phyloP scores from a whole-genome alignment of 2,797 vertebrate species.

The Columba guinea region DNA sequence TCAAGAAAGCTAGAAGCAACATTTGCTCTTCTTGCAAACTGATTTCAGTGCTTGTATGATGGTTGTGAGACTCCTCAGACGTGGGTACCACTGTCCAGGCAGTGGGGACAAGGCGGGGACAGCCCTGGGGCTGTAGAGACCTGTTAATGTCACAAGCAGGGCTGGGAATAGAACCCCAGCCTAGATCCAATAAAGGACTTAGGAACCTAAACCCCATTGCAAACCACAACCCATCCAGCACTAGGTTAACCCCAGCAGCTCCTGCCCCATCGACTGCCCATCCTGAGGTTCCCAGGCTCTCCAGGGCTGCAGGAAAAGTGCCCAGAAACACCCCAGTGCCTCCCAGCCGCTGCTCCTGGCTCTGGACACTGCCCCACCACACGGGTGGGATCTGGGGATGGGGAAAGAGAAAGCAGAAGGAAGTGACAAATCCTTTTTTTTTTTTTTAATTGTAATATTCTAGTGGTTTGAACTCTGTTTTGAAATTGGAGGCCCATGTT shows the following conservation, averaged over 20 bases:
- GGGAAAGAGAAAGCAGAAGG: neutral
- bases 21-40: neutral
- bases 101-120: neutral
- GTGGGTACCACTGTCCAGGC: neutral
- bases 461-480: neutral
- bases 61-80: rapidly evolving
- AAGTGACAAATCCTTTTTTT: neutral
- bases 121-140: neutral
- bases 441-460: neutral
- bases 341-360: neutral
- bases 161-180: slow-evolving; percentile 18
- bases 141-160: neutral
- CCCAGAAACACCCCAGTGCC: neutral
- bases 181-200: slow-evolving; percentile 60
- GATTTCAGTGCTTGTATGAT: rapidly evolving
- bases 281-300: neutral
- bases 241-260: neutral
- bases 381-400: neutral
- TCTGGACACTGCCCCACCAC: neutral
- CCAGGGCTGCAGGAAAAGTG: neutral
- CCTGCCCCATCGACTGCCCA: neutral
- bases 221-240: neutral
- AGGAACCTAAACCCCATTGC: neutral
- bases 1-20: neutral
- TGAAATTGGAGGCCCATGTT: neutral